Evolutionary conservation across 2,113 vertebrate species (phyloP).

Genomic region (Canis aureus): DNA sequence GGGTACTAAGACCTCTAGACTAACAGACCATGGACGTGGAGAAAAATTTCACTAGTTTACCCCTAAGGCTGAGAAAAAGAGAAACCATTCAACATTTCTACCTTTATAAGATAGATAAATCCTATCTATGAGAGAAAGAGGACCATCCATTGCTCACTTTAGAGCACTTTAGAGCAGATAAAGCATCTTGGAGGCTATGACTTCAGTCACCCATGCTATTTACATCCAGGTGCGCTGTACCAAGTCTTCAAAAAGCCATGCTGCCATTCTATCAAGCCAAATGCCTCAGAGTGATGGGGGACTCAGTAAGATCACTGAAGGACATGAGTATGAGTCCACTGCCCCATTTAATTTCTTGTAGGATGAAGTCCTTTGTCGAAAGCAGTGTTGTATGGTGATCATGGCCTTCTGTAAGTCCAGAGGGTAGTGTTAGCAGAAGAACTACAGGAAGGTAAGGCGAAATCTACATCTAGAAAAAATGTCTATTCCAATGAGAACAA

Average conservation of each 20-base stretch:
- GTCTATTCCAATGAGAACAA: background rate
- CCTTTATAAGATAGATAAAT: background rate
- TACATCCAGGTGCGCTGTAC: background rate
- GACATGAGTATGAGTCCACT: background rate
- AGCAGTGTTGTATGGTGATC: background rate
- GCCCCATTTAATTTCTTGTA: background rate
- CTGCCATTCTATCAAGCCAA: background rate
- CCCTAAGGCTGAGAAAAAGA: background rate
- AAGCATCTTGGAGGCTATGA: background rate
- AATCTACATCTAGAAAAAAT: background rate
- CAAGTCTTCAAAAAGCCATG: background rate
- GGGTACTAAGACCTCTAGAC: background rate
- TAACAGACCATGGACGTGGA: background rate
- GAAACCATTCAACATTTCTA: background rate
- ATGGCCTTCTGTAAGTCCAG: background rate
- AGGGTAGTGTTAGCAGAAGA: background rate
- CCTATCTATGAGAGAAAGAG: background rate
- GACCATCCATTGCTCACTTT: background rate
- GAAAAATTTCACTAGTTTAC: background rate
- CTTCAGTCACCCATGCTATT: background rate
- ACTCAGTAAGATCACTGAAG: background rate
- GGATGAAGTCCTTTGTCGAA: background rate
- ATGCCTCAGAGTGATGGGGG: background rate
- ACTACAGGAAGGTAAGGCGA: background rate
- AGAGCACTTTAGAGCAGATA: background rate